Base-by-base conservation (phyloP, 2,797 vertebrate species). In the Glyptemys insculpta region DNA sequence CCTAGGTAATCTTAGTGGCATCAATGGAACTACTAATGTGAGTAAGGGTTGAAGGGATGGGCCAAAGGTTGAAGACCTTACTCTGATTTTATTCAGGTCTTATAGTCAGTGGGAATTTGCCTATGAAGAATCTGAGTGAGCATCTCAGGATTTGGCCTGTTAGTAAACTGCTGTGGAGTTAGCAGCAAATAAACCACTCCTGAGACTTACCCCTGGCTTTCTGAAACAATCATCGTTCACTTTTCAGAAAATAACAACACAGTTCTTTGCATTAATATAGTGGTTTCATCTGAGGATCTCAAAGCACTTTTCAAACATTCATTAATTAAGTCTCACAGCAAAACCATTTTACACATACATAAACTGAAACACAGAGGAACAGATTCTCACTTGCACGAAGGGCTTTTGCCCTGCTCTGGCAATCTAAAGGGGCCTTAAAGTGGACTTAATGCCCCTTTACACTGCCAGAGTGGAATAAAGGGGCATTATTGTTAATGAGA, bases 221-320 rank as follows among this genome's bases (percentile, higher is more conserved):
- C 54, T n/a, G 54, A 10, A 8, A 50, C 0, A 0, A 1, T 4
- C 27, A 4, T 0, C 6, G 4, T 59, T 83, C 65, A 0, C 12
- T 8, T 2, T 0, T 78, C 86, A 31, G n/a, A 23, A 3, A 41
- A 49, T 16, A 2, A 34, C 91, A 1, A 15, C 2, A 44, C 3
- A 25, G 37, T 2, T 50, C 65, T 2, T 84, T 4, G 0, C 0
- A 2, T 4, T 80, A 5, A 8, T 25, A 34, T 80, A 53, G 34
- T 31, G 12, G 8, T 50, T 27, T 65, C 89, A 74, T 5, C 2
- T 1, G 79, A n/a, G 86, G 8, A 2, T 12, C 52, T 65, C 52
- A 0, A 19, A 52, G 62, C 8, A 2, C 34, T 29, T 25, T 68
- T 9, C 68, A 80, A 6, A 3, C 5, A 0, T 53, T 52, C 19